These are phyloP conservation scores for Polypedilum vanderplanki DNA, from an alignment of 1,140 invertebrate genomes.

Conservation along the genomic window DNA sequence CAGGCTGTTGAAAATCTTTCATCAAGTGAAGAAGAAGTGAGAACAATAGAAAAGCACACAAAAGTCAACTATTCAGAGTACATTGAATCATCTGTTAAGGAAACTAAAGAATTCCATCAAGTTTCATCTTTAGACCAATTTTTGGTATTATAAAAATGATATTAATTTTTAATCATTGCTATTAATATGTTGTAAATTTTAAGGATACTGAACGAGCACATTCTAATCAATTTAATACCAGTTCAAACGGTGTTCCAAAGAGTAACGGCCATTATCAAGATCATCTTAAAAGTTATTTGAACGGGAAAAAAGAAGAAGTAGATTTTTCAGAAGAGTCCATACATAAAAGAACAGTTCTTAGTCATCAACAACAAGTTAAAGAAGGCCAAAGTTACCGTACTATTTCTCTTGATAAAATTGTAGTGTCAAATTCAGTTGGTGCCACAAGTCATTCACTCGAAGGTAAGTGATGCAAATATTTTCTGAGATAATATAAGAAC, in stretches of 20 bases:
- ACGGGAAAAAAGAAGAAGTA: background rate
- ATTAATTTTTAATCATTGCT: background rate
- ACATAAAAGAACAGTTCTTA: background rate
- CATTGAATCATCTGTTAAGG: background rate
- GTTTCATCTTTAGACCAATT: background rate
- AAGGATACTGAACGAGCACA: background rate
- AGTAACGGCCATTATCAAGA: background rate
- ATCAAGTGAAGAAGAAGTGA: background rate
- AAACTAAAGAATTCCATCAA: background rate
- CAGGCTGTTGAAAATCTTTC: background rate
- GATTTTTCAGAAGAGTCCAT: too few relatives aligned
- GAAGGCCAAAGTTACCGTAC: background rate
- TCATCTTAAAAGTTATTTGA: too few relatives aligned
- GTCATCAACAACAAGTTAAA: background rate
- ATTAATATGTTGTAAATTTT: background rate
- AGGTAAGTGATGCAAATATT: background rate
- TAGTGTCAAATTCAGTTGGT: conserved; percentile 3
- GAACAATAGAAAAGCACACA: background rate
- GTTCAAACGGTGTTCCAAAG: background rate
- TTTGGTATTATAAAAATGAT: background rate
- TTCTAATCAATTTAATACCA: background rate
- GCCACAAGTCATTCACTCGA: background rate
- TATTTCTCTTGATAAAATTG: background rate
- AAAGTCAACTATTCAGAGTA: conserved; percentile 8
- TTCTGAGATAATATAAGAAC: too few relatives aligned